Base-by-base conservation (phyloP, 2,888 invertebrate species). In the Hoplodrina blanda region DNA sequence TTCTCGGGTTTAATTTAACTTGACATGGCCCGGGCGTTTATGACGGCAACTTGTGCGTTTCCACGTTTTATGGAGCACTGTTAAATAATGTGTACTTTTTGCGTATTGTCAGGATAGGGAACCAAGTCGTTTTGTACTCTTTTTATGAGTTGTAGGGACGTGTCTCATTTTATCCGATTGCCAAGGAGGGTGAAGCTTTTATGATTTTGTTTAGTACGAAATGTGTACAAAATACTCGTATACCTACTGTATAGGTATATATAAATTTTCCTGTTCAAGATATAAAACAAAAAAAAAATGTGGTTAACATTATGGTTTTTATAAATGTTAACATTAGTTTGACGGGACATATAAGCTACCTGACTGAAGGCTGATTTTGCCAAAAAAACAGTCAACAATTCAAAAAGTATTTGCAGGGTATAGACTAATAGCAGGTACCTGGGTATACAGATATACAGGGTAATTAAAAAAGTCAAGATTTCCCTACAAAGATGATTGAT, bases 61-160 rank as follows among this genome's bases (percentile, higher is more conserved):
- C 86, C 83, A 86, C 89, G 87, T 91, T 92, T 93, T 92, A 94
- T 90, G 89, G 86, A 83, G 83, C 80, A 85, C 89, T 89, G 90
- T 90, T 93, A 91, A 93, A 93, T 93, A 92, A 92, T 93, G 91
- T 90, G 89, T 89, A 90, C 87, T 90, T 88, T 89, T 91, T 90
- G 87, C 86, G 90, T 91, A 90, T 88, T 90, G 88, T 87, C 88
- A 83, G 87, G 84, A 89, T 89, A 85, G 89, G 89, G 86, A 88
- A 89, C 87, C 86, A 86, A 88, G 85, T 84, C 86, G 88, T 91
- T 91, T 85, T 87, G 87, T 87, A 88, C 86, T 73, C 64, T 90
- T 91, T 92, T 93, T 93, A 93, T 90, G 91, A 89, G 89, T 89
- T 90, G 86, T 87, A 88, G 87, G 86, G 83, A 91, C 90, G 90